phyloP scores from a whole-genome alignment of 2,113 vertebrate genomes.

The Loxodonta africana region DNA sequence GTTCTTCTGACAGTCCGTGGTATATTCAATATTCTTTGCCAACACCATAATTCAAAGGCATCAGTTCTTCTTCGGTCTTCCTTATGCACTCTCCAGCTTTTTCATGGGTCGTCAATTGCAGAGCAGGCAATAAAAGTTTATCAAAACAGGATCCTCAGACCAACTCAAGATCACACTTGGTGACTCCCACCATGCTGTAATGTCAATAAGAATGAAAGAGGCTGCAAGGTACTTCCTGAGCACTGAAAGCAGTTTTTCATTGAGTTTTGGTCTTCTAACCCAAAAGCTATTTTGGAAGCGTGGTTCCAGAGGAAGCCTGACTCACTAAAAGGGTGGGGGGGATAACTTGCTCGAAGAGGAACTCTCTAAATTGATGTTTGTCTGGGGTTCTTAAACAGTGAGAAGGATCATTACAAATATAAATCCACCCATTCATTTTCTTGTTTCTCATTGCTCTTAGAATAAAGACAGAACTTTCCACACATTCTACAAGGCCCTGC shows the following conservation, averaged over 20 bases:
- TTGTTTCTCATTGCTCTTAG: background rate
- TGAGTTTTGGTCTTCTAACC: slow-evolving; percentile 38
- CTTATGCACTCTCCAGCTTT: too few species aligned
- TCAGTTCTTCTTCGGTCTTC: too few species aligned
- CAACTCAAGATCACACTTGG: background rate
- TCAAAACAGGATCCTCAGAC: background rate
- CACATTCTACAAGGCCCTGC: background rate
- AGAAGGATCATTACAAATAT: background rate
- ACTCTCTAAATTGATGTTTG: background rate
- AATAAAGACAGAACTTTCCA: background rate
- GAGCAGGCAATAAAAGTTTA: background rate
- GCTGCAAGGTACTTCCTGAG: background rate
- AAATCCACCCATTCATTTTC: background rate
- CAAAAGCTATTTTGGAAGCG: slow-evolving; percentile 34
- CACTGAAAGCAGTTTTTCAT: background rate
- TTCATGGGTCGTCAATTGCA: background rate
- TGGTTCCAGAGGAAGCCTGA: slow-evolving; percentile 55
- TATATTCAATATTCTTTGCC: too few species aligned
- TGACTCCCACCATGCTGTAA: background rate
- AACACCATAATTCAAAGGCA: too few species aligned
- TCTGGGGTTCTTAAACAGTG: background rate
- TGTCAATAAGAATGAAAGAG: background rate
- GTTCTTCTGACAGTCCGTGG: too few species aligned
- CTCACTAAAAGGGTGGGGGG: background rate
- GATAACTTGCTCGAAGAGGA: background rate